These are phyloP conservation scores for Andrena bicolor DNA, from an alignment of 2,888 invertebrate genomes.

Conservation along the genomic window DNA sequence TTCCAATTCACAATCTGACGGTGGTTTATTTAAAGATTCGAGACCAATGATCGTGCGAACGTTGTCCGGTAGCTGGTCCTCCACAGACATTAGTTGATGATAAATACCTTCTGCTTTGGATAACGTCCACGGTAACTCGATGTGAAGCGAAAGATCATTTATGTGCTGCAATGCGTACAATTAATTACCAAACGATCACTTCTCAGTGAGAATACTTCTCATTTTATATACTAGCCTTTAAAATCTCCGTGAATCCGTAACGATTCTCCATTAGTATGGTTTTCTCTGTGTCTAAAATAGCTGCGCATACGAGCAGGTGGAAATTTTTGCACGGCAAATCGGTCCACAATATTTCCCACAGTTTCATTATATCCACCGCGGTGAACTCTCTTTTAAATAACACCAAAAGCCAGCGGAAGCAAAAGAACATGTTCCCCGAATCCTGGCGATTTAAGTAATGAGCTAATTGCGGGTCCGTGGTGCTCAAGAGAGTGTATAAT, in stretches of 20 bases:
- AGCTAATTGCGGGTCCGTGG: conserved; percentile 94
- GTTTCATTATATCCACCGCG: conserved; percentile 93
- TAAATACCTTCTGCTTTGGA: conserved; percentile 97
- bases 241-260: conserved; percentile 98
- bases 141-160: conserved; percentile 95
- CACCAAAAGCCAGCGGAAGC: conserved; percentile 98
- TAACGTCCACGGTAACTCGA: conserved; percentile 93
- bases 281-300: conserved; percentile 96
- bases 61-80: conserved; percentile 90
- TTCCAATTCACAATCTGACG: conserved; percentile 69
- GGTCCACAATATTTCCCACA: conserved; percentile 99
- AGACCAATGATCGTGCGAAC: conserved; percentile 91
- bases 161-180: conserved; percentile 90
- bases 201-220: neutral
- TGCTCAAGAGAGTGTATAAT: conserved; percentile 92
- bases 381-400: conserved; percentile 98
- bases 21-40: conserved; percentile 82
- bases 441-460: conserved; percentile 95
- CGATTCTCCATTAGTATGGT: conserved; percentile 94
- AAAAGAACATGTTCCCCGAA: conserved; percentile 98
- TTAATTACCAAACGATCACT: conserved; percentile 30
- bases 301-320: conserved; percentile 96
- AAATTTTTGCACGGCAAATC: conserved; percentile 97
- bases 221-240: conserved; percentile 88
- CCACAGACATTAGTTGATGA: conserved; percentile 91